phyloP scores from a whole-genome alignment of 2,797 vertebrate species.

The Menidia menidia region DNA sequence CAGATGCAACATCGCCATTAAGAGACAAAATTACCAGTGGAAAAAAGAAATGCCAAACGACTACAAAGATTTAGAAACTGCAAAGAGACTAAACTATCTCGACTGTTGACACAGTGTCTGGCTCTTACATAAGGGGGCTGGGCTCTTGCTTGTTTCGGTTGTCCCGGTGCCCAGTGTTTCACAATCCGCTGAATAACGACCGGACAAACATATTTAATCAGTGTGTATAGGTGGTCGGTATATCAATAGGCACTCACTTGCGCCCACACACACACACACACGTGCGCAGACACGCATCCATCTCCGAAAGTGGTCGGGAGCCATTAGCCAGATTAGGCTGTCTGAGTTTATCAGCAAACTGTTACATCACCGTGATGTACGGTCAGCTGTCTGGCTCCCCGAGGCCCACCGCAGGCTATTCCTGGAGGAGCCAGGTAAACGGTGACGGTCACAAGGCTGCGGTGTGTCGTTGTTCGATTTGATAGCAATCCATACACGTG shows the following conservation, averaged over 20 bases:
- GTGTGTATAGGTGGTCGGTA: slow-evolving; percentile 29
- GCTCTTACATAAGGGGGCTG: neutral
- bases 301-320: slow-evolving; percentile 25
- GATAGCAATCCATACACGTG: no score
- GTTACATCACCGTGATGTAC: slow-evolving; percentile 54
- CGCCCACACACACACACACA: slow-evolving; percentile 10
- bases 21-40: neutral
- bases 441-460: slow-evolving; percentile 6
- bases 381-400: neutral
- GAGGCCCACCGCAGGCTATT: slow-evolving; percentile 20
- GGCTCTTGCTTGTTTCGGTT: neutral
- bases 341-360: slow-evolving; percentile 54
- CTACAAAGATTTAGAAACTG: no score
- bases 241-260: neutral
- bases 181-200: neutral
- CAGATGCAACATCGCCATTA: no score
- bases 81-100: no score
- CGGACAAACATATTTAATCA: slow-evolving; percentile 31
- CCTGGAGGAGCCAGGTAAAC: slow-evolving; percentile 20
- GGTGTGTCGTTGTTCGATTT: neutral
- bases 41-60: neutral
- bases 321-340: slow-evolving; percentile 74
- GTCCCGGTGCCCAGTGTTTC: neutral
- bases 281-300: slow-evolving; percentile 21
- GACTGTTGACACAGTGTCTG: neutral